Conservation (phyloP, 1,140 invertebrate genomes). For the Notospermus geniculatus region DNA sequence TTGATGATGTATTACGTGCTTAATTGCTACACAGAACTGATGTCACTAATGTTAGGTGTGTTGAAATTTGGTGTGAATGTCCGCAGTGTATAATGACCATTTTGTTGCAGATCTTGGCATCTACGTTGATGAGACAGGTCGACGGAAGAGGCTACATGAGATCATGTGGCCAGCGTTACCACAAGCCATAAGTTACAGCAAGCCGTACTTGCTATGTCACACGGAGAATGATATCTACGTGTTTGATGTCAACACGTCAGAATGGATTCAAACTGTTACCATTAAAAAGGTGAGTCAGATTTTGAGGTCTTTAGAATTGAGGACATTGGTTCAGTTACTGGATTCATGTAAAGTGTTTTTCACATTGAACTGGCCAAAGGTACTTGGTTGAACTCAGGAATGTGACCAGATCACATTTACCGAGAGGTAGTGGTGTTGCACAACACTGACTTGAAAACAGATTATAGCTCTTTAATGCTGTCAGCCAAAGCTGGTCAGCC, state of each 20-base stretch:
- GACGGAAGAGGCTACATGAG: slow-evolving; percentile 87
- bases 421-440: too few relatives aligned
- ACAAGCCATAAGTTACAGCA: slow-evolving; percentile 69
- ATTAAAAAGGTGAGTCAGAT: slow-evolving; percentile 67
- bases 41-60: too few relatives aligned
- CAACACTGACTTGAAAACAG: too few relatives aligned
- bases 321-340: slow-evolving; percentile 9
- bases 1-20: too few relatives aligned
- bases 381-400: too few relatives aligned
- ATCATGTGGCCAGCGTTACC: slow-evolving; percentile 97
- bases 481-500: too few relatives aligned
- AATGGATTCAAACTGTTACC: slow-evolving; percentile 97
- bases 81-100: too few relatives aligned
- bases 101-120: slow-evolving; percentile 78
- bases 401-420: too few relatives aligned
- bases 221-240: slow-evolving; percentile 95
- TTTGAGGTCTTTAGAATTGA: not conserved
- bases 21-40: too few relatives aligned
- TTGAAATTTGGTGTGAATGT: too few relatives aligned
- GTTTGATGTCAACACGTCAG: slow-evolving; percentile 86
- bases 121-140: slow-evolving; percentile 78
- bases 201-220: slow-evolving; percentile 58
- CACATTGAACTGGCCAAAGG: too few relatives aligned
- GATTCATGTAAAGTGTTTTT: not conserved
- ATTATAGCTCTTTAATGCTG: too few relatives aligned